Base-by-base conservation (phyloP, 2,113 vertebrate species). In the Sinocyclocheilus anophthalmus region DNA sequence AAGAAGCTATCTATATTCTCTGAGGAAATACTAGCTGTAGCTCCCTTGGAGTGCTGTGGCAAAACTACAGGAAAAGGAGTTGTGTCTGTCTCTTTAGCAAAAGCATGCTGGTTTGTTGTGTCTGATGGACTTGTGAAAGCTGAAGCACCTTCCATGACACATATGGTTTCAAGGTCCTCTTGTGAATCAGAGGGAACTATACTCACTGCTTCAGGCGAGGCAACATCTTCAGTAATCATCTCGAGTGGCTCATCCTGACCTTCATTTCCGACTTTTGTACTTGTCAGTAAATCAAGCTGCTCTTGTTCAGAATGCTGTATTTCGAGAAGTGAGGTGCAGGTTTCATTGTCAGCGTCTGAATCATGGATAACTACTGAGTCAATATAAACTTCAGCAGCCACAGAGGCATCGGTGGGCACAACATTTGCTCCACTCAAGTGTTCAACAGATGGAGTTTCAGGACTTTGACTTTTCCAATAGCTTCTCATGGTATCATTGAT, bases 401-500 rank as follows among this genome's bases (percentile, higher is more conserved):
- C n/a, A 18, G 10, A 78, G 0, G 48, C 63, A 70, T 82, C 37
- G 4, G 1, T 14, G 10, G 53, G 22, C 7, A 33, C 18, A 0
- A n/a, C 20, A 42, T 24, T 10, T 55, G 37, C 18, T 76, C 16
- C 76, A 42, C 33, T 33, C 50, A 48, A 2, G 7, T 33, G 22
- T 63, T 85, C 83, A 85, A 30, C 3, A n/a, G 78, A 84, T 63
- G 70, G 75, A 30, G 2, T 83, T 69, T 4, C 42, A 39, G 24
- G 22, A 30, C 33, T 85, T 70, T 90, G 26, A 26, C 42, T 87
- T 75, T 90, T 95, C 93, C 95, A 96, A 84, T 93, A 96, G 1
- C 75, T 45, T 88, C 91, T 95, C 95, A 99, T 95, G 33, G 89
- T 89, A 61, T 97, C 93, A 81, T 94, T 97, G 89, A 99, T 92